These are phyloP conservation scores for Phyllotis vaccarum DNA, from an alignment of 2,797 vertebrate species.

Conservation along the genomic window DNA sequence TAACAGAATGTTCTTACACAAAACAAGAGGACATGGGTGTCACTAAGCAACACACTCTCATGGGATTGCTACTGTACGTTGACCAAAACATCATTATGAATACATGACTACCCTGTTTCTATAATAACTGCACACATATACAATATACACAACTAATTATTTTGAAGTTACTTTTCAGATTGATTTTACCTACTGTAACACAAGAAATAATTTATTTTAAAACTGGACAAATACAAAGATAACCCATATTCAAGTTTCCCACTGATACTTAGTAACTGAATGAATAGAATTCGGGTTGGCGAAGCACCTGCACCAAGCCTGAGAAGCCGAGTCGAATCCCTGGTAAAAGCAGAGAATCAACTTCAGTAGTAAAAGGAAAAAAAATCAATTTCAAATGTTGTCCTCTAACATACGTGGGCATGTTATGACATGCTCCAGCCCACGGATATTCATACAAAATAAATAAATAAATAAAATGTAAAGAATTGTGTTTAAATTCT, in stretches of 20 bases:
- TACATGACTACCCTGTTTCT: background rate
- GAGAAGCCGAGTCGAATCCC: background rate
- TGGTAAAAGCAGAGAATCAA: background rate
- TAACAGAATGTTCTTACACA: too few relatives aligned
- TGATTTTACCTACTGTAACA: constrained; percentile 10
- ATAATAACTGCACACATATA: background rate
- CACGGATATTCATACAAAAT: background rate
- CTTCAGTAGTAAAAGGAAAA: background rate
- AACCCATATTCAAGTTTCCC: background rate
- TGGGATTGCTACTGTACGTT: background rate
- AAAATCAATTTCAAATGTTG: background rate
- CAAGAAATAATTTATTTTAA: background rate
- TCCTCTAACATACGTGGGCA: background rate
- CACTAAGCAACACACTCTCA: background rate
- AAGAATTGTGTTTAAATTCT: background rate
- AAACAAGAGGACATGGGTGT: background rate
- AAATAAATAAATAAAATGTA: background rate
- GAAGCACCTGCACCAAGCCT: background rate
- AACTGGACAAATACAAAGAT: background rate
- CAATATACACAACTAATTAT: background rate
- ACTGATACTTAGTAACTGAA: constrained; percentile 9
- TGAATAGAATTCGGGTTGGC: constrained; percentile 1
- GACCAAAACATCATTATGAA: background rate
- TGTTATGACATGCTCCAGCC: background rate
- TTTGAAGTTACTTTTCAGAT: background rate